Percentiles rank a stretch among this genome's conserved stretches.
These are phyloP conservation scores for Drosophila malerkotliana DNA, from an alignment of 1,140 invertebrate genomes.

Conservation along the genomic window DNA sequence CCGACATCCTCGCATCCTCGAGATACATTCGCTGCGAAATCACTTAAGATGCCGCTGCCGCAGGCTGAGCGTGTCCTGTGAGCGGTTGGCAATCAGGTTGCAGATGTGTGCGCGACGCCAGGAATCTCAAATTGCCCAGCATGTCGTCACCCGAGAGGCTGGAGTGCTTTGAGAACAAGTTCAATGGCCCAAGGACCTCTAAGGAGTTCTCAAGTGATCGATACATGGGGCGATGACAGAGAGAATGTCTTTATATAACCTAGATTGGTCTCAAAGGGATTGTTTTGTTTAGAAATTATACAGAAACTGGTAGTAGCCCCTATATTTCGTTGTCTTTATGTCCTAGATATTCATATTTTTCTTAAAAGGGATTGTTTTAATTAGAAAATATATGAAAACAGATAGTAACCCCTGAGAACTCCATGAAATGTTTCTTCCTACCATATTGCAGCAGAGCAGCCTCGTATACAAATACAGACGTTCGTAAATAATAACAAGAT, in stretches of 20 bases:
- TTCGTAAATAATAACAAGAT: slow-evolving; percentile 26
- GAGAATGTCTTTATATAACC: not conserved
- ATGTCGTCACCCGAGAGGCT: slow-evolving; percentile 46
- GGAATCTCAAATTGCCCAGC: slow-evolving; percentile 34
- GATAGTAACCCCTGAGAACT: not conserved
- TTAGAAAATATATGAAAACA: not conserved
- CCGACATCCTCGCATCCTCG: slow-evolving; percentile 47
- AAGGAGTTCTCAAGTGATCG: slow-evolving; percentile 43
- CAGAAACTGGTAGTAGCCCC: too few relatives aligned
- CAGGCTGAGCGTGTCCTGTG: slow-evolving; percentile 68
- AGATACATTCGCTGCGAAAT: slow-evolving; percentile 47
- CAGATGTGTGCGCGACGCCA: slow-evolving; percentile 23
- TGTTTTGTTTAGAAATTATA: too few relatives aligned
- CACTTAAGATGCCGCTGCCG: slow-evolving; percentile 67
- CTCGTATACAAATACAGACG: slow-evolving; percentile 49
- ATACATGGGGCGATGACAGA: not conserved
- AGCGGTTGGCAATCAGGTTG: slow-evolving; percentile 68
- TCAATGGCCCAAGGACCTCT: slow-evolving; percentile 61
- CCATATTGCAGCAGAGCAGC: slow-evolving; percentile 48
- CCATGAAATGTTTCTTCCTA: slow-evolving; percentile 36
- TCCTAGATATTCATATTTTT: not conserved
- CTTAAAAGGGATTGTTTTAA: not conserved
- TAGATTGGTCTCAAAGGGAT: not conserved
- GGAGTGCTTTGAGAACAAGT: slow-evolving; percentile 63
- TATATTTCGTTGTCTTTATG: too few relatives aligned